Evolutionary conservation across 2,797 vertebrate genomes (phyloP).

Genomic region (Ciconia nigra): DNA sequence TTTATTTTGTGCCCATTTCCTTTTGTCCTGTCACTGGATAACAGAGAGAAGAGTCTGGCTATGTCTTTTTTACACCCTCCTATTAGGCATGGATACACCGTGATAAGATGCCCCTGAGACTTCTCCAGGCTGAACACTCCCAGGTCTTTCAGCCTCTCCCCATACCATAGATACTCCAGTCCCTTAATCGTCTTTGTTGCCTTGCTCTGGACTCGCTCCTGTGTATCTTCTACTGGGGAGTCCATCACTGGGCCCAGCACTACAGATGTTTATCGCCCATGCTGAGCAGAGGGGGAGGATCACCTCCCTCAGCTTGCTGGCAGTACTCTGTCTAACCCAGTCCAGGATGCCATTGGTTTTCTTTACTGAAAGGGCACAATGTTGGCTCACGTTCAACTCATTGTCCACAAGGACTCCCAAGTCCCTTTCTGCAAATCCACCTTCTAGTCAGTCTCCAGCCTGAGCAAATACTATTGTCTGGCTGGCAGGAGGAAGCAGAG

Average conservation of each 20-base stretch:
- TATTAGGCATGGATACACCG: accelerated
- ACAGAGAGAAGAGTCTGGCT: neutral
- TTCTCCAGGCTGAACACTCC: neutral
- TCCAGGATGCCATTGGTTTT: neutral
- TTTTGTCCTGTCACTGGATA: neutral
- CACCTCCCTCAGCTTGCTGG: neutral
- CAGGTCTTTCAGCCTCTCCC: neutral
- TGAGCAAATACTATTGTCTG: neutral
- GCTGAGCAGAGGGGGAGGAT: neutral
- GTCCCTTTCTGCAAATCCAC: neutral
- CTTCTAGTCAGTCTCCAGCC: neutral
- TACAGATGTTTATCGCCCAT: neutral
- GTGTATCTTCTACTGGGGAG: neutral
- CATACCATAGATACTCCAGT: neutral
- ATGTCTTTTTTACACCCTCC: neutral
- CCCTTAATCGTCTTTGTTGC: neutral
- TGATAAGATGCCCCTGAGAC: neutral
- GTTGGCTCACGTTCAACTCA: neutral
- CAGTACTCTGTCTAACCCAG: neutral
- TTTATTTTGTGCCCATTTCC: neutral
- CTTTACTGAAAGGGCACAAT: neutral
- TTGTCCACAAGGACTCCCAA: neutral
- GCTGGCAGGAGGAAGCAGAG: neutral
- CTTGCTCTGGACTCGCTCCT: neutral
- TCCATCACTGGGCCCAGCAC: neutral